phyloP scores from a whole-genome alignment of 2,888 invertebrate species.

The Dioctria linearis region DNA sequence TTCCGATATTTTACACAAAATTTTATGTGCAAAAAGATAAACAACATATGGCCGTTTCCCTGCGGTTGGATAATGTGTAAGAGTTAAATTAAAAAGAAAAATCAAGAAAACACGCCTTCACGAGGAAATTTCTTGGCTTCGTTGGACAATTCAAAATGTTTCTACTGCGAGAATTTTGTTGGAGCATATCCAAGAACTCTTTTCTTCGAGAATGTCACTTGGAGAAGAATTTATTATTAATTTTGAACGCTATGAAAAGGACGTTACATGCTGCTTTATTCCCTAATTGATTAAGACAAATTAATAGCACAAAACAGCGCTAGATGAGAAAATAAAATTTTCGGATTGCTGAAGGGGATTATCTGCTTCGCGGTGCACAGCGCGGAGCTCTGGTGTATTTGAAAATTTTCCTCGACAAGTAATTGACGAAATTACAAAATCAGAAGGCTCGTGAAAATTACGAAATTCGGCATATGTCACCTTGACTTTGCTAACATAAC shows the following conservation, averaged over 20 bases:
- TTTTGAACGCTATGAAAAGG: background rate
- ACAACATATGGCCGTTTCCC: background rate
- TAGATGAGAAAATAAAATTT: too few species aligned
- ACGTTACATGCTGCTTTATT: constrained; percentile 27
- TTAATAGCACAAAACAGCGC: background rate
- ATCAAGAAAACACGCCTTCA: constrained; percentile 31
- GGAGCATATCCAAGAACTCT: constrained; percentile 30
- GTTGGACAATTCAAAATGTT: constrained; percentile 37
- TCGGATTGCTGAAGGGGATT: too few species aligned
- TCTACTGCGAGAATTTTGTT: constrained; percentile 24
- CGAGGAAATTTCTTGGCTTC: constrained; percentile 32
- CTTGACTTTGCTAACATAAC: constrained; percentile 19
- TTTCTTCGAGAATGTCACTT: constrained; percentile 37
- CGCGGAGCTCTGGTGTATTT: too few species aligned
- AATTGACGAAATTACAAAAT: too few species aligned
- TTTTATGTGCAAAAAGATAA: background rate
- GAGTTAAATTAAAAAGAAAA: constrained; percentile 22
- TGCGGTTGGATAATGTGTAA: background rate
- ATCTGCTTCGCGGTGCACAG: too few species aligned
- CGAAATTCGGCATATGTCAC: background rate
- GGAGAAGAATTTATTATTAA: constrained; percentile 43
- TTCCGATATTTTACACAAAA: constrained; percentile 3
- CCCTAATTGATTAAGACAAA: constrained; percentile 38
- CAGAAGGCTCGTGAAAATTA: background rate
- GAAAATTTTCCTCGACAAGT: too few species aligned